Evolutionary conservation across 1,140 invertebrate species (phyloP).

Genomic region (Probaryconus sp.): DNA sequence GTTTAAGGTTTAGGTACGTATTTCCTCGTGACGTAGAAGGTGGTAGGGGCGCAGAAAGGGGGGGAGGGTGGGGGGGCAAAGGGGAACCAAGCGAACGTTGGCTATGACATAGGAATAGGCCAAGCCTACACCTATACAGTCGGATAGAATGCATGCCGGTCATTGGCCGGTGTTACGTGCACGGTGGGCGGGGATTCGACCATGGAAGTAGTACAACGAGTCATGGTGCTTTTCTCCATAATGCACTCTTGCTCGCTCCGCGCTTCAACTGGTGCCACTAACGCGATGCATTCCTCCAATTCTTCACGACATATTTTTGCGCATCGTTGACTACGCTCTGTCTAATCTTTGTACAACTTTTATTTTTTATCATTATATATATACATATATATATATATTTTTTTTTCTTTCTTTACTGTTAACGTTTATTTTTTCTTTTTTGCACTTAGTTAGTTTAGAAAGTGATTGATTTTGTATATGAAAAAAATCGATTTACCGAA

Average conservation of each 20-base stretch:
- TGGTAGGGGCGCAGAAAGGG: background rate
- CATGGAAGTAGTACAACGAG: constrained; percentile 70
- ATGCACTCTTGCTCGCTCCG: constrained; percentile 19
- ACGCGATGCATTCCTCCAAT: constrained; percentile 29
- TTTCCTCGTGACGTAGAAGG: constrained; percentile 49
- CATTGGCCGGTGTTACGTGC: constrained; percentile 73
- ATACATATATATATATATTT: too few relatives aligned
- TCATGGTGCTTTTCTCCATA: constrained; percentile 68
- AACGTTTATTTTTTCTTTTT: too few relatives aligned
- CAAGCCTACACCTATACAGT: constrained; percentile 67
- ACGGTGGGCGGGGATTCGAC: constrained; percentile 74
- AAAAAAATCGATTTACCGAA: too few relatives aligned
- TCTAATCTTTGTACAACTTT: too few relatives aligned
- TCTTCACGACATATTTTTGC: too few relatives aligned
- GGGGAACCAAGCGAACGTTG: background rate
- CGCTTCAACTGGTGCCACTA: constrained; percentile 9
- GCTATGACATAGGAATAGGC: constrained; percentile 63
- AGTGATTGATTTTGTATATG: too few relatives aligned
- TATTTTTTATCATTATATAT: too few relatives aligned
- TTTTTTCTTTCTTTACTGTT: too few relatives aligned
- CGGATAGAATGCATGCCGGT: constrained; percentile 65
- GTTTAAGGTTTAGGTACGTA: constrained; percentile 46
- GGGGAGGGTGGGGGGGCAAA: background rate
- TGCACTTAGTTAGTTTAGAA: too few relatives aligned
- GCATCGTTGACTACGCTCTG: too few relatives aligned